phyloP scores from a whole-genome alignment of 2,113 vertebrate species.

The Takifugu flavidus region DNA sequence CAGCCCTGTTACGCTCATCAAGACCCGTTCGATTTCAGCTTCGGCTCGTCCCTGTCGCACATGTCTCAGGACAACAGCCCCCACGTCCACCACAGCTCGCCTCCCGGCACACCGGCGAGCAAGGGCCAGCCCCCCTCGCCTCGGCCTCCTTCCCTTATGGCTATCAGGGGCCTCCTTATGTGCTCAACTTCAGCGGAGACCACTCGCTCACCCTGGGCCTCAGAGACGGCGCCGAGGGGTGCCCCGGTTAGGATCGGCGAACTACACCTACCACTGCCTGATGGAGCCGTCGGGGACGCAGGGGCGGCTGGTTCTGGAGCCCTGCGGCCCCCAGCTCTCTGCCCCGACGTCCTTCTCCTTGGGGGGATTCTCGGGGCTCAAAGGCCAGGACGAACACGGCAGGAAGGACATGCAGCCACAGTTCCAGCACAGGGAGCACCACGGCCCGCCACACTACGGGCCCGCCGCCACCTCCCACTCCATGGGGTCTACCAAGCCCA shows the following conservation, averaged over 20 bases:
- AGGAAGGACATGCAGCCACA: conserved; percentile 69
- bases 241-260: conserved; percentile 63
- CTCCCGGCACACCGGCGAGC: conserved; percentile 53
- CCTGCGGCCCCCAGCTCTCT: conserved; percentile 62
- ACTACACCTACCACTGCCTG: conserved; percentile 80
- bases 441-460: conserved; percentile 60
- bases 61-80: conserved; percentile 66
- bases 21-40: conserved; percentile 69
- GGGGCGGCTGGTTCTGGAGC: conserved; percentile 74
- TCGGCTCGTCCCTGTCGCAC: conserved; percentile 60
- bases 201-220: conserved; percentile 77
- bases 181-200: conserved; percentile 78
- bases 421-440: conserved; percentile 60
- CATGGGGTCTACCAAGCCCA: conserved; percentile 71
- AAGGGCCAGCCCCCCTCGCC: conserved; percentile 57
- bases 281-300: conserved; percentile 81
- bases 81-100: conserved; percentile 56
- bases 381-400: conserved; percentile 59
- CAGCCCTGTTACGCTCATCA: conserved; percentile 66
- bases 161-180: conserved; percentile 71
- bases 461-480: conserved; percentile 66
- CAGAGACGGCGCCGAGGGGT: conserved; percentile 69
- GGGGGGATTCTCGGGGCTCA: conserved; percentile 66
- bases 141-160: conserved; percentile 59
- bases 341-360: conserved; percentile 58